These are phyloP conservation scores for Drymodes brunneopygia DNA, from an alignment of 2,113 vertebrate species.

Conservation along the genomic window DNA sequence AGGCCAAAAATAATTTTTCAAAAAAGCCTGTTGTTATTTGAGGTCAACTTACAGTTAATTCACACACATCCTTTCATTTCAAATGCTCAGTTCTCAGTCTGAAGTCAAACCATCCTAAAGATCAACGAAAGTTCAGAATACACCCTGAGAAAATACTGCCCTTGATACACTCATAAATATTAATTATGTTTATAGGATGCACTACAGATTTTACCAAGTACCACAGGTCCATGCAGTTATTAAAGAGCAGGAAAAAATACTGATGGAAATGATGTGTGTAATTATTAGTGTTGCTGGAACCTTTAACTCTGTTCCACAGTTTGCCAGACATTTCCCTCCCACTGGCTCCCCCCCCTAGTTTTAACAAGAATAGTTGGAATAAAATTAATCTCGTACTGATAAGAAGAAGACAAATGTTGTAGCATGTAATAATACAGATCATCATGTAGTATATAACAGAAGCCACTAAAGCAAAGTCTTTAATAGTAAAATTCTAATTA, in stretches of 20 bases:
- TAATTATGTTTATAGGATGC: background rate
- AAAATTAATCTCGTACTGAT: background rate
- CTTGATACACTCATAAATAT: slow-evolving; percentile 4
- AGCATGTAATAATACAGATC: background rate
- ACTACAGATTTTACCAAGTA: background rate
- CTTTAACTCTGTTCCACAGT: background rate
- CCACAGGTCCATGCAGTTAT: background rate
- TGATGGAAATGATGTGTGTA: background rate
- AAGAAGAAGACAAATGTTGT: background rate
- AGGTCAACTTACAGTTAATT: background rate
- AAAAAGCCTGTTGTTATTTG: background rate
- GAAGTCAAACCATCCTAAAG: background rate
- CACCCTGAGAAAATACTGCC: background rate
- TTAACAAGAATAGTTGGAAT: background rate
- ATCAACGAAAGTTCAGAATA: background rate
- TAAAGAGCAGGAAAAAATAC: background rate
- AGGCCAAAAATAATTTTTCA: background rate
- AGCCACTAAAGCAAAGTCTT: background rate
- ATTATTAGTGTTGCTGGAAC: background rate
- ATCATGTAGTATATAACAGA: background rate
- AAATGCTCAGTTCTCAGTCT: background rate
- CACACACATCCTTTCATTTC: background rate
- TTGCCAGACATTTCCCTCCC: background rate
- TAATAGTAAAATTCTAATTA: background rate
- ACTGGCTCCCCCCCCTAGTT: background rate